phyloP scores from a whole-genome alignment of 2,888 invertebrate genomes.

The Dryobotodes eremita region DNA sequence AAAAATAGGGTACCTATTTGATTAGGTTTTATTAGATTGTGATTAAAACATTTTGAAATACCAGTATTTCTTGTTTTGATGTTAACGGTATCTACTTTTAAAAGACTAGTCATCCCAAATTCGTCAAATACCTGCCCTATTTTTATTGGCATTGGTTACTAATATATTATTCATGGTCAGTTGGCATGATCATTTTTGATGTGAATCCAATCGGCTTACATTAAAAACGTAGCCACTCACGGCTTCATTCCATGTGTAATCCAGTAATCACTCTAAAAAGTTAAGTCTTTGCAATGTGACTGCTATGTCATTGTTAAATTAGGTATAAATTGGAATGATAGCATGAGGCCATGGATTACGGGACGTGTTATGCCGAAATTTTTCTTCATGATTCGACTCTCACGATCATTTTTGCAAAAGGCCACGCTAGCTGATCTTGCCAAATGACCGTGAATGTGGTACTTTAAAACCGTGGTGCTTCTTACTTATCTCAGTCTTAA shows the following conservation, averaged over 20 bases:
- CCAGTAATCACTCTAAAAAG: not conserved
- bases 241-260: not conserved
- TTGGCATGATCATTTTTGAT: not conserved
- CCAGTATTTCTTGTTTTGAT: not conserved
- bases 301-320: not conserved
- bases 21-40: not conserved
- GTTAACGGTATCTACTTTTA: not conserved
- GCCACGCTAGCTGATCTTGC: not conserved
- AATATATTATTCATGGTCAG: not conserved
- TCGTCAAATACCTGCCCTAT: not conserved
- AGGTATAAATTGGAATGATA: not conserved
- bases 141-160: not conserved
- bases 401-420: not conserved
- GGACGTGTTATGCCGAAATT: too few relatives aligned
- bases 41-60: not conserved
- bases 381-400: not conserved
- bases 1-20: not conserved
- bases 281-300: not conserved
- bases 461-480: not conserved
- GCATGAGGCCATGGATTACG: too few relatives aligned
- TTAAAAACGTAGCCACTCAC: not conserved
- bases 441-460: conserved; percentile 1
- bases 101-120: not conserved
- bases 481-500: not conserved
- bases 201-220: not conserved